Percentiles rank a stretch among this genome's conserved stretches.
phyloP scores from a whole-genome alignment of 2,113 vertebrate genomes.

The Puma concolor region DNA sequence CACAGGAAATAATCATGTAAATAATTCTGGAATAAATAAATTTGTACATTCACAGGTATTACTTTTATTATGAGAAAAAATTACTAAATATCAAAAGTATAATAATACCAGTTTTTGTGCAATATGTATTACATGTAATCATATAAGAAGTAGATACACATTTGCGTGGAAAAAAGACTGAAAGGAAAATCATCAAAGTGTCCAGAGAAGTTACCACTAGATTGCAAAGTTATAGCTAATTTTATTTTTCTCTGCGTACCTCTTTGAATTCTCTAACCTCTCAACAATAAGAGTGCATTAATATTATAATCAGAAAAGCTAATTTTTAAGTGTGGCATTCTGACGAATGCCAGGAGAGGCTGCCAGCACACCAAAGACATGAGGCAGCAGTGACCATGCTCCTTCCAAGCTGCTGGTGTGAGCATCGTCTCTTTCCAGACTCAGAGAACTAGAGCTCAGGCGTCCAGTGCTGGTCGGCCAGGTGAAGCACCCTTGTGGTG shows the following conservation, averaged over 20 bases:
- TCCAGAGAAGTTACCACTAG: background rate
- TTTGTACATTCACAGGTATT: background rate
- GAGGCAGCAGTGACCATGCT: background rate
- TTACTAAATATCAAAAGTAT: conserved; percentile 25
- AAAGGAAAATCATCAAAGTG: background rate
- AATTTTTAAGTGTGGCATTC: background rate
- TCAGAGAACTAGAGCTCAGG: background rate
- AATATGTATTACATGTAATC: background rate
- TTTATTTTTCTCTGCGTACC: background rate
- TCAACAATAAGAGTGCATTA: background rate
- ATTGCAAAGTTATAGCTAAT: background rate
- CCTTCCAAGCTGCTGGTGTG: background rate
- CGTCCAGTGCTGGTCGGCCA: background rate
- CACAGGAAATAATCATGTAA: background rate
- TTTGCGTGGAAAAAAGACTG: background rate
- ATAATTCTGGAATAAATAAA: background rate
- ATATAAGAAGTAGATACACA: background rate
- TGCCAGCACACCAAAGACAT: background rate
- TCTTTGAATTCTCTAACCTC: background rate
- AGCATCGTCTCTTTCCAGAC: background rate
- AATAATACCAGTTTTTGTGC: background rate
- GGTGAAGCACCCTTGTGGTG: background rate
- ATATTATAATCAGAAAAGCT: background rate
- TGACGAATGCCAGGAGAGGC: background rate
- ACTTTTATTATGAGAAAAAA: conserved; percentile 24